Evolutionary conservation across 2,113 vertebrate genomes (phyloP), one percentile per base, ranked within the genome.

Genomic region (Falcunculus frontatus): DNA sequence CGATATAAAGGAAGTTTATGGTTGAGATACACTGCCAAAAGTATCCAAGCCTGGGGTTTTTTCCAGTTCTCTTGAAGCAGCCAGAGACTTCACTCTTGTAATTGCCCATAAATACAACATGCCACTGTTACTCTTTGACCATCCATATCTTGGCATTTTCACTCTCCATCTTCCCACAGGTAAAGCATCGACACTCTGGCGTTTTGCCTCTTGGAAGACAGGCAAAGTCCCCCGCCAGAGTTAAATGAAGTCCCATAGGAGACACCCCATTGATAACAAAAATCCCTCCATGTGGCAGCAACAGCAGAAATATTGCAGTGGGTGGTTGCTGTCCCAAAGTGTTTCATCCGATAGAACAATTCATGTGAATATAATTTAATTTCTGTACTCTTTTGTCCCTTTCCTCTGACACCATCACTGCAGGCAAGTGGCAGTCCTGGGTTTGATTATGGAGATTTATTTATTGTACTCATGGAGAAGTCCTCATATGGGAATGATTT

Each of bases 381-480:
- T 89, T 84, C 39, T 69, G 12, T 27, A 21, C 15, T 59, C 46
- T 26, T 16, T 63, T 46, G 32, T 49, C 30, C 44, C 41, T 53
- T 62, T 53, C n/a, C 22, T 64, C 83, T 33, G 42, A 57, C 64
- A 46, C 27, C 55, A 63, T 13, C 60, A 73, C 42, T 82, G 79
- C 70, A 87, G 55, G 75, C 57, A 70, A 63, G 50, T 35, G 67
- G 53, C 86, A 74, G 46, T 60, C 19, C 90, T 86, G 91, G 53
- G 20, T 92, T 96, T 89, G 26, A 81, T 96, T 95, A 94, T 8
- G 9, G 27, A 89, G 81, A 79, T 75, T 87, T 74, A 92, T 92
- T 68, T 89, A 65, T 80, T 0, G 0, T 64, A 26, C 41, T 78
- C 18, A 59, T 3, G 29, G 41, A 88, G 32, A 92, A 93, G 33